phyloP scores from a whole-genome alignment of 2,888 invertebrate species.

The Xanthostigma xanthostigma region DNA sequence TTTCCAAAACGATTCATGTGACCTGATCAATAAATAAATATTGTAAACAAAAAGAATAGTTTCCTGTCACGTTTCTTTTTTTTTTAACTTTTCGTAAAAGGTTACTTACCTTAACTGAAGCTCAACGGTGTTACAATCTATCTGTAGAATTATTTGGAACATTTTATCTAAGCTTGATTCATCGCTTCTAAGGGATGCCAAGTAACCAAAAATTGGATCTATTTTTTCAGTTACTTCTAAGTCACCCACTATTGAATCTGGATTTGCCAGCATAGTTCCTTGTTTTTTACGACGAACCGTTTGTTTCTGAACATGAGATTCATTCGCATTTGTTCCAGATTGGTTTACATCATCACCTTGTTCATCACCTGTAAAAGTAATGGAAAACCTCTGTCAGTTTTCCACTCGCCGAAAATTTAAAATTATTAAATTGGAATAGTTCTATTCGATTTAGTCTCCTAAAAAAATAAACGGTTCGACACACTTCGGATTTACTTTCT shows the following conservation, averaged over 20 bases:
- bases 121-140: constrained; percentile 30
- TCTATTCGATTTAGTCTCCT: too few relatives aligned
- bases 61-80: constrained; percentile 13
- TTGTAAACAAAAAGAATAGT: constrained; percentile 24
- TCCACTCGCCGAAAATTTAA: too few relatives aligned
- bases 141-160: constrained; percentile 40
- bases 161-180: constrained; percentile 44
- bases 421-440: too few relatives aligned
- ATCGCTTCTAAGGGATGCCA: constrained; percentile 42
- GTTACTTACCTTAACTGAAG: constrained; percentile 29
- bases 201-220: constrained; percentile 45
- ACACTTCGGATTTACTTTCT: too few relatives aligned
- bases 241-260: background rate
- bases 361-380: too few relatives aligned
- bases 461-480: too few relatives aligned
- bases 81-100: constrained; percentile 10
- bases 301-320: too few relatives aligned
- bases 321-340: too few relatives aligned
- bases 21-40: constrained; percentile 8
- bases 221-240: constrained; percentile 11
- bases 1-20: constrained; percentile 11
- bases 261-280: background rate
- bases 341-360: too few relatives aligned
- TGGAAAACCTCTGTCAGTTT: too few relatives aligned
- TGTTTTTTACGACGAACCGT: background rate